Percentiles rank a stretch among this genome's conserved stretches.
Evolutionary conservation across 2,797 vertebrate genomes (phyloP).

Genomic region (Syndactyla subalaris): DNA sequence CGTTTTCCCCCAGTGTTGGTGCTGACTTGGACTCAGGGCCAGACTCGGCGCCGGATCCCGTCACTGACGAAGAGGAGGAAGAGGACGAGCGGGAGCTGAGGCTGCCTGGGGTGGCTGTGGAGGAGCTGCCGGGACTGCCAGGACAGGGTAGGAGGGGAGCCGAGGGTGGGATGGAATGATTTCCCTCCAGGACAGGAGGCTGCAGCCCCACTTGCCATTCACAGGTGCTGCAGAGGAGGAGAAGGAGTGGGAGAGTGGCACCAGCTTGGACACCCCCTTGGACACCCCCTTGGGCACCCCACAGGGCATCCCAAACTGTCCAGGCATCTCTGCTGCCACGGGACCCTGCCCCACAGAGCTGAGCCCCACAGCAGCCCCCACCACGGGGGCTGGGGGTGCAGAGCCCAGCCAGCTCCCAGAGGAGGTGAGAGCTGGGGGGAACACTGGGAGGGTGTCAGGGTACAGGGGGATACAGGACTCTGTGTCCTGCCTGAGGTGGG

Average conservation of each 20-base stretch:
- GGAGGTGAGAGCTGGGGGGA: background rate
- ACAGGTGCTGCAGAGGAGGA: background rate
- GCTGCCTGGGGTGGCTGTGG: rapidly evolving
- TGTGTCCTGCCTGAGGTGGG: background rate
- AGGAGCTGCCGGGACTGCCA: background rate
- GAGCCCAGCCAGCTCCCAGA: background rate
- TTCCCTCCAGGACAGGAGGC: rapidly evolving
- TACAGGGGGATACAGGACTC: background rate
- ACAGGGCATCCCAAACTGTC: background rate
- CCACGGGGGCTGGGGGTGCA: background rate
- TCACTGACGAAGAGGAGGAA: background rate
- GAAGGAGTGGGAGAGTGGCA: background rate
- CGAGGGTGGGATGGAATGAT: rapidly evolving
- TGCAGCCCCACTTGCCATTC: rapidly evolving
- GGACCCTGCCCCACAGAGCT: background rate
- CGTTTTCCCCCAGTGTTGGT: background rate
- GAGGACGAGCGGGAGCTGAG: background rate
- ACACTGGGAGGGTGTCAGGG: rapidly evolving
- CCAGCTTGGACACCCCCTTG: background rate
- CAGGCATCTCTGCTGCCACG: background rate
- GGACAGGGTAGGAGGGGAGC: slow-evolving; percentile 9
- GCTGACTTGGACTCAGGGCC: slow-evolving; percentile 2
- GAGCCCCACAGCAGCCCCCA: background rate
- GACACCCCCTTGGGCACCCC: background rate
- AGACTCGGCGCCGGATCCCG: background rate